Evolutionary conservation across 2,888 invertebrate species (phyloP).

Genomic region (Dorcus parallelipipedus): DNA sequence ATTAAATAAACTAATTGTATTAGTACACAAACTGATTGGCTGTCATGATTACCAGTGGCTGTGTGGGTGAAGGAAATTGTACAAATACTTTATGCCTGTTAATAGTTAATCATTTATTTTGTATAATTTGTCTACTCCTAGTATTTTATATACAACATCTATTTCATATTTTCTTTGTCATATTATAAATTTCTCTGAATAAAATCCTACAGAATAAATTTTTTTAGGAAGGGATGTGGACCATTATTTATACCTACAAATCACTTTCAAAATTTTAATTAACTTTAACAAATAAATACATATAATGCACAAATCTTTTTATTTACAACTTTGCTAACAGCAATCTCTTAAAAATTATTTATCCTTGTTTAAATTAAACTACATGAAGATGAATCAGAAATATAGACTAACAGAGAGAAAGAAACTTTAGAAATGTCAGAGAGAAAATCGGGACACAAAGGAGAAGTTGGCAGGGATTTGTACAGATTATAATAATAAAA

Average conservation of each 20-base stretch:
- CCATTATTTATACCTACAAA: neutral
- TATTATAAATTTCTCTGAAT: slow-evolving; percentile 10
- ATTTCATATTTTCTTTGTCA: slow-evolving; percentile 5
- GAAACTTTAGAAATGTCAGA: no score
- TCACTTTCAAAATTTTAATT: neutral
- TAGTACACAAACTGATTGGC: slow-evolving; percentile 22
- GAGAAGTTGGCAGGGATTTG: no score
- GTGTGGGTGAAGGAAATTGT: slow-evolving; percentile 18
- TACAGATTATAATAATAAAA: no score
- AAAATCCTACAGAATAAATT: slow-evolving; percentile 4
- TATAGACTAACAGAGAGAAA: no score
- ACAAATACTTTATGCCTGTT: slow-evolving; percentile 19
- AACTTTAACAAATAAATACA: neutral
- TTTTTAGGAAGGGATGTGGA: neutral
- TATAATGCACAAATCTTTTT: neutral
- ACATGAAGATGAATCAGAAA: no score
- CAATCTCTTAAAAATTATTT: no score
- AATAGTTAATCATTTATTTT: slow-evolving; percentile 15
- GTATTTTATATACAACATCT: slow-evolving; percentile 14
- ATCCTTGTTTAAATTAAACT: no score
- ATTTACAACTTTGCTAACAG: neutral
- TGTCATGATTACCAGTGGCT: slow-evolving; percentile 18
- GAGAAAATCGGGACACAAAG: no score
- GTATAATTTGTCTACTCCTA: slow-evolving; percentile 9
- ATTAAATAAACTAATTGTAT: slow-evolving; percentile 1